Evolutionary conservation across 92 coral and sea anemone species (phyloP).

Genomic region (Ricordea florida): DNA sequence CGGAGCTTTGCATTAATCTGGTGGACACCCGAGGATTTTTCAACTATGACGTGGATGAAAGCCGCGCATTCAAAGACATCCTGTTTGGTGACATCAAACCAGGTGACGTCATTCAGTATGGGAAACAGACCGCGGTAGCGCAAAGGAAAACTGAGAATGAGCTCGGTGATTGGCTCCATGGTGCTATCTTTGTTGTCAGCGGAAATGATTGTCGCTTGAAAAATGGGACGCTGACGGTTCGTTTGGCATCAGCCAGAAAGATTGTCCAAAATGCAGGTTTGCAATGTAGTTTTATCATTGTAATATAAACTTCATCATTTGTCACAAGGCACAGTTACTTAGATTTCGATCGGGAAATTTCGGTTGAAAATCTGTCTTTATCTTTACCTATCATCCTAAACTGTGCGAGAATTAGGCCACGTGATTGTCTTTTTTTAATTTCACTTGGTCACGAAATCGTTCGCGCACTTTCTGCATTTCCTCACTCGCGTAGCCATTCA

Average conservation of each 20-base stretch:
- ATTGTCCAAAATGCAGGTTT: conserved; percentile 37
- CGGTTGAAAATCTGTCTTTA: too few species aligned
- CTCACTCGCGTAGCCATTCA: too few species aligned
- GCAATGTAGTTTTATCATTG: not conserved
- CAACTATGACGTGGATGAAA: conserved; percentile 37
- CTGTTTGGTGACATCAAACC: conserved; percentile 35
- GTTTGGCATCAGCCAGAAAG: conserved; percentile 28
- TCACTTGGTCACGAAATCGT: too few species aligned
- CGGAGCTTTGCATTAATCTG: conserved; percentile 56
- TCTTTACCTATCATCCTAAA: too few species aligned
- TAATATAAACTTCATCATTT: too few species aligned
- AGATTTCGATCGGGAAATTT: too few species aligned
- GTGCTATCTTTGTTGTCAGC: conserved; percentile 51
- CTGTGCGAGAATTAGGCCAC: too few species aligned
- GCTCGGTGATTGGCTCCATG: conserved; percentile 58
- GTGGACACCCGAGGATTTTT: conserved; percentile 70
- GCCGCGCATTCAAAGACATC: conserved; percentile 49
- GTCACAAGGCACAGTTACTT: too few species aligned
- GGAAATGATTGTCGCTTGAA: conserved; percentile 55
- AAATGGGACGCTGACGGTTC: conserved; percentile 36
- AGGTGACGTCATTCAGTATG: too few species aligned
- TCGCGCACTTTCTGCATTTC: too few species aligned
- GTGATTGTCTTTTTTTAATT: too few species aligned
- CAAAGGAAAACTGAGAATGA: too few species aligned
- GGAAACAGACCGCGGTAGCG: not conserved